phyloP scores from a whole-genome alignment of 2,113 vertebrate species.

The Cynocephalus volans region DNA sequence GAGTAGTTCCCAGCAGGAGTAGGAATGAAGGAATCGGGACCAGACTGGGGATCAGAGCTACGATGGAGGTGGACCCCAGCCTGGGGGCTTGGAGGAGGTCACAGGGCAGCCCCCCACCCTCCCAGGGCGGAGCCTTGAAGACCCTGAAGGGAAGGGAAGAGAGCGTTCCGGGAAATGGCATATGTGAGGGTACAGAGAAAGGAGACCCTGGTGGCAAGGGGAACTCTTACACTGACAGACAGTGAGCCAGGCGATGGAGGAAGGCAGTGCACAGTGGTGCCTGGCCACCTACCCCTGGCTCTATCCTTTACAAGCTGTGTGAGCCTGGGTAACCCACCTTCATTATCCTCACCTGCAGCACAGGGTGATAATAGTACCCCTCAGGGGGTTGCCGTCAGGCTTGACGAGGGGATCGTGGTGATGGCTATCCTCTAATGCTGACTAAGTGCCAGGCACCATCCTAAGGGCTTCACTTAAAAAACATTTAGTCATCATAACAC shows the following conservation, averaged over 20 bases:
- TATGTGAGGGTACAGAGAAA: not conserved
- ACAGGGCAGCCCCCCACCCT: not conserved
- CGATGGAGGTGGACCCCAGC: not conserved
- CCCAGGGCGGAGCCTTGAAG: not conserved
- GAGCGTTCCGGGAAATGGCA: not conserved
- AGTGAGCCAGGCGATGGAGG: not conserved
- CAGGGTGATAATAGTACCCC: rapidly evolving
- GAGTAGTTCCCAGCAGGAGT: not conserved
- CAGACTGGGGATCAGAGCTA: not conserved
- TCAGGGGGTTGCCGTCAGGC: not conserved
- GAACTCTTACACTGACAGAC: not conserved
- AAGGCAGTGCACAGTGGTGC: not conserved
- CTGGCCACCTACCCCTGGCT: not conserved
- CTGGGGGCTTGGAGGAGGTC: not conserved
- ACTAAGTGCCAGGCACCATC: not conserved
- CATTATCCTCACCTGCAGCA: rapidly evolving
- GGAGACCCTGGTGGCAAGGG: not conserved
- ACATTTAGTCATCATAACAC: not conserved
- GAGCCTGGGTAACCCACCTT: not conserved
- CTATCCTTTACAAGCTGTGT: not conserved
- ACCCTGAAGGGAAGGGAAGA: not conserved
- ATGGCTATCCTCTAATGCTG: too few species aligned
- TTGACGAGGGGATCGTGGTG: rapidly evolving
- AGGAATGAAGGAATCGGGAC: not conserved
- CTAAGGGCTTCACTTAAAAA: not conserved